Conservation (phyloP, 2,113 vertebrate genomes). For the Caracal caracal region DNA sequence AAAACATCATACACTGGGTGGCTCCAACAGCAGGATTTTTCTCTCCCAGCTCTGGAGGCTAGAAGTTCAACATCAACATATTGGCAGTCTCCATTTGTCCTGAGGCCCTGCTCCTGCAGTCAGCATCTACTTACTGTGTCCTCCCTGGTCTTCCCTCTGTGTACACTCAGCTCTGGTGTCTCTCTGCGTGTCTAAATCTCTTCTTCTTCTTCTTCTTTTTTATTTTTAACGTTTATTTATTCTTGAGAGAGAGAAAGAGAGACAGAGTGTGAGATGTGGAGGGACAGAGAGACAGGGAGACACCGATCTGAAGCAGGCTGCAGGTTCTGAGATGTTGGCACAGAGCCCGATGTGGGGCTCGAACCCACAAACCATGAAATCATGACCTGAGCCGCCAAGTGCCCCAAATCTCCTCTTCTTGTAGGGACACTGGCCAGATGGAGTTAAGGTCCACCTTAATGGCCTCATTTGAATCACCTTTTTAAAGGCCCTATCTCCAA, state of each 20-base stretch:
- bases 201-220: too few species aligned
- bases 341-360: too few species aligned
- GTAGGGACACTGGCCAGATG: neutral
- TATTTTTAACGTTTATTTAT: too few species aligned
- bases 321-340: too few species aligned
- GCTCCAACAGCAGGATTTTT: neutral
- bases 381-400: too few species aligned
- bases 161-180: too few species aligned
- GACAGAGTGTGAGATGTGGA: too few species aligned
- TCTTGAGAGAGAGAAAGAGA: too few species aligned
- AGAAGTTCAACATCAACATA: neutral
- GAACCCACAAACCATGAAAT: too few species aligned
- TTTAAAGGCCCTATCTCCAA: neutral
- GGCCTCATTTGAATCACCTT: neutral
- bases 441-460: too few species aligned
- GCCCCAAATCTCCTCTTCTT: neutral
- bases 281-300: too few species aligned
- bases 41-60: neutral
- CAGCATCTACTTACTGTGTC: neutral
- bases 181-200: neutral
- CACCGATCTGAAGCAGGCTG: too few species aligned
- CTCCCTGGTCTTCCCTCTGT: accelerated
- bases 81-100: neutral
- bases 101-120: neutral
- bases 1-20: neutral